Percentiles rank a stretch among this genome's conserved stretches.
phyloP scores from a whole-genome alignment of 2,888 invertebrate genomes.

The Serrognathus titanus region DNA sequence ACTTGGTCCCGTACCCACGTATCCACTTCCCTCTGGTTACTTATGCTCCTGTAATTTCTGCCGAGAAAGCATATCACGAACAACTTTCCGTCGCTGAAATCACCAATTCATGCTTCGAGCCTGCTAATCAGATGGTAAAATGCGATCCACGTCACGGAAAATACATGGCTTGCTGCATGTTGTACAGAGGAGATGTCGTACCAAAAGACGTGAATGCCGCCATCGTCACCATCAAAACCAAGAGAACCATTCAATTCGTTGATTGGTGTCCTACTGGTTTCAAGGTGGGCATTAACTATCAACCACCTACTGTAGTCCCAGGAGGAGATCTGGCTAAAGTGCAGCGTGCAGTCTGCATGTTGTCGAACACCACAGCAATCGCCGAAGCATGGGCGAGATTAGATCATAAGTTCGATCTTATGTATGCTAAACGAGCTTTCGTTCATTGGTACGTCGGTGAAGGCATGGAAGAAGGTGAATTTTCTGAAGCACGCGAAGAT shows the following conservation, averaged over 20 bases:
- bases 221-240: conserved; percentile 87
- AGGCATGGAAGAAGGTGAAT: conserved; percentile 86
- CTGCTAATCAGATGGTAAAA: conserved; percentile 93
- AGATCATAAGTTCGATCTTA: conserved; percentile 92
- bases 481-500: conserved; percentile 84
- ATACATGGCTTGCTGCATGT: conserved; percentile 94
- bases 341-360: conserved; percentile 95
- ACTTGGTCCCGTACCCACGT: conserved; percentile 73
- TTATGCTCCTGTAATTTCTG: conserved; percentile 91
- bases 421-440: conserved; percentile 95
- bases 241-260: conserved; percentile 87
- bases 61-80: conserved; percentile 93
- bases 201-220: conserved; percentile 91
- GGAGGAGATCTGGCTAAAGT: conserved; percentile 94
- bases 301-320: conserved; percentile 92
- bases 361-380: conserved; percentile 73
- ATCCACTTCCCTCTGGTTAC: conserved; percentile 73
- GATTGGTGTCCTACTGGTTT: conserved; percentile 85
- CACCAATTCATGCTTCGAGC: conserved; percentile 94
- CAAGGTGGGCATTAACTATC: conserved; percentile 56
- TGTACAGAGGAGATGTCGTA: conserved; percentile 90
- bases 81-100: conserved; percentile 89
- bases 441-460: conserved; percentile 93
- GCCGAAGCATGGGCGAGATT: conserved; percentile 61
- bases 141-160: conserved; percentile 90